Evolutionary conservation across 35 echinoderm and acorn worm species (phyloP), one percentile per base, ranked within the genome.

Genomic region (Diadema setosum): DNA sequence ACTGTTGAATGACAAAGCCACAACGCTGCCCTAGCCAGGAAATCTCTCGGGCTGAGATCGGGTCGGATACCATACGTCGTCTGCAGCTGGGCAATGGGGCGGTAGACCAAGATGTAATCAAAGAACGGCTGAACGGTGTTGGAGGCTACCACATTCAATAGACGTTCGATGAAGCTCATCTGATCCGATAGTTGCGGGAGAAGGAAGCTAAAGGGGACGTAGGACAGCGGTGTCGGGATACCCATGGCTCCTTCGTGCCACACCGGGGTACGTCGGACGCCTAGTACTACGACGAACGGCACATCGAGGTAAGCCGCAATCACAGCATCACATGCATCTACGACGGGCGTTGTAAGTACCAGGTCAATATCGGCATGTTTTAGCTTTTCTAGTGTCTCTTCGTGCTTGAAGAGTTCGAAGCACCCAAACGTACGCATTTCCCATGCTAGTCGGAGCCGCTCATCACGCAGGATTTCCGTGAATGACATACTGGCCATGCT

Each of bases 261-360:
- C 26, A 20, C 43, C 27, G 86, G 65, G 20, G 29, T 30, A 36
- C 65, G 35, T 41, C 32, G 35, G 3, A 45, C 48, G 3, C 45
- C 60, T 2, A 70, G 57, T 5, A 88, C 20, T 0, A 75, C 69
- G 16, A 88, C 37, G 44, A 55, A 88, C 3, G 86, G 86, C 16
- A 88, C 42, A 27, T 65, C 86, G 2, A 88, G 34, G 42, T 88
- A 88, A 18, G 61, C 46, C 7, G 64, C 61, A 5, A 88, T 46
- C 11, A 80, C 23, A 2, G 14, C 17, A 20, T 80, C 86, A 21
- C 86, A 88, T 17, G 23, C 36, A 43, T 75, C 31, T 18, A 18
- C 43, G 20, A 80, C 39, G 4, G 86, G 65, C 6, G 33, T 56
- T 1, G 65, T n/a, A 9, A 88, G 18, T 18, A 80, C 8, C 44